Percentiles rank a stretch among this genome's conserved stretches.
These are phyloP conservation scores for Pituophis catenifer DNA, from an alignment of 2,113 vertebrate species.

Conservation along the genomic window DNA sequence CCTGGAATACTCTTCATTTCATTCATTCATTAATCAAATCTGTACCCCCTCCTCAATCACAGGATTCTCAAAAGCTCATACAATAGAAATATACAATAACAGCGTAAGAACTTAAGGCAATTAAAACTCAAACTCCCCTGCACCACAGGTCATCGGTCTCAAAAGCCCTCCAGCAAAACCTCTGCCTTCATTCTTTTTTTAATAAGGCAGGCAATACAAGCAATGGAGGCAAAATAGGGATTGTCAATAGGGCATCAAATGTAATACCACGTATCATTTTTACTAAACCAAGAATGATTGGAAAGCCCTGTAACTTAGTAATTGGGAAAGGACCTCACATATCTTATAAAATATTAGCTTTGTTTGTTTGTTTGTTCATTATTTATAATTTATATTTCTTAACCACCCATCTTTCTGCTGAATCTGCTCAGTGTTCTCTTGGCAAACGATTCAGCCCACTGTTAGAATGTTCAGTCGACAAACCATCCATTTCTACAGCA, in stretches of 20 bases:
- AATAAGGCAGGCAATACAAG: background rate
- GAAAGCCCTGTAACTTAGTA: background rate
- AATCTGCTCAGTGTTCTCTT: background rate
- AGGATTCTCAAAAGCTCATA: background rate
- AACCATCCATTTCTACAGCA: background rate
- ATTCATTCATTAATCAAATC: background rate
- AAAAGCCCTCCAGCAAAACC: background rate
- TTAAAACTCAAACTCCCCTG: background rate
- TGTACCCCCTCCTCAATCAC: background rate
- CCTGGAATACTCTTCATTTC: background rate
- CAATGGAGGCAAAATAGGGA: background rate
- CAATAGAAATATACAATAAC: background rate
- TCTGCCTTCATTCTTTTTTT: background rate
- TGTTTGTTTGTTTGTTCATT: background rate
- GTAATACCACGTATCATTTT: background rate
- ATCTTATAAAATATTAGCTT: background rate
- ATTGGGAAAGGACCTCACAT: background rate
- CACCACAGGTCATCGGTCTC: background rate
- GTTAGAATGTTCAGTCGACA: background rate
- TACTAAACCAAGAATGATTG: background rate
- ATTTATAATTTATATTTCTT: background rate
- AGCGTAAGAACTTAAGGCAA: background rate
- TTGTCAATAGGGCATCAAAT: background rate
- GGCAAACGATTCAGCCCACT: background rate
- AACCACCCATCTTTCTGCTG: background rate